A percentile compares a stretch with the other conserved stretches of the same genome.
phyloP scores from a whole-genome alignment of 2,797 vertebrate genomes.

The Capromys pilorides region DNA sequence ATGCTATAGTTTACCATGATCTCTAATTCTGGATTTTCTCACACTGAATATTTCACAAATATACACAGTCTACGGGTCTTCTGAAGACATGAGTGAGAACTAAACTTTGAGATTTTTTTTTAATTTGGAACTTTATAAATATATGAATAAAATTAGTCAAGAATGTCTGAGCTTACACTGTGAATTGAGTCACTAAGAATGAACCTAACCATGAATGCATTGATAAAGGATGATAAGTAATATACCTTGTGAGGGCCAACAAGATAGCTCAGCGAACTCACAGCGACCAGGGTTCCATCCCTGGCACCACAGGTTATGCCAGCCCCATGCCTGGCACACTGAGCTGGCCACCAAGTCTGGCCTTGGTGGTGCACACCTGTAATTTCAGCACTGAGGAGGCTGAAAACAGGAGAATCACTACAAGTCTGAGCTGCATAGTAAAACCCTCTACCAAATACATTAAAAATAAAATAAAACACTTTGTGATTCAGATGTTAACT shows the following conservation, averaged over 20 bases:
- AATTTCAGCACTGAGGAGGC: no score
- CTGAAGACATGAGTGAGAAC: background rate
- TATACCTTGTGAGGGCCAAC: background rate
- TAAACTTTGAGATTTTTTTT: background rate
- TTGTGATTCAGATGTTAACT: background rate
- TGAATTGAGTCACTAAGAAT: slow-evolving; percentile 19
- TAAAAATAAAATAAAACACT: background rate
- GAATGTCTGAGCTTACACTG: background rate
- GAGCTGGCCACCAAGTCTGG: no score
- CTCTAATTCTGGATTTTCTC: background rate
- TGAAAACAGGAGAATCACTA: no score
- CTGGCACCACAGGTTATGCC: no score
- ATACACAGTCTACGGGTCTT: background rate
- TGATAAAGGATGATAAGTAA: slow-evolving; percentile 5
- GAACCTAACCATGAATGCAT: background rate
- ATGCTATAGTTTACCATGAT: background rate
- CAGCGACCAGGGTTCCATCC: no score
- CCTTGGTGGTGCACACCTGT: no score
- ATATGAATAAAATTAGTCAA: slow-evolving; percentile 2
- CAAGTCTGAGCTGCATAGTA: no score
- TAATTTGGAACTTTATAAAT: background rate
- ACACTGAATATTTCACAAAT: background rate
- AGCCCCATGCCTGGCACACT: no score
- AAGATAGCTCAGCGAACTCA: no score
- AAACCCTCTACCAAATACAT: no score